phyloP scores from a whole-genome alignment of 2,797 vertebrate species.

The Acestrorhynchus altus region DNA sequence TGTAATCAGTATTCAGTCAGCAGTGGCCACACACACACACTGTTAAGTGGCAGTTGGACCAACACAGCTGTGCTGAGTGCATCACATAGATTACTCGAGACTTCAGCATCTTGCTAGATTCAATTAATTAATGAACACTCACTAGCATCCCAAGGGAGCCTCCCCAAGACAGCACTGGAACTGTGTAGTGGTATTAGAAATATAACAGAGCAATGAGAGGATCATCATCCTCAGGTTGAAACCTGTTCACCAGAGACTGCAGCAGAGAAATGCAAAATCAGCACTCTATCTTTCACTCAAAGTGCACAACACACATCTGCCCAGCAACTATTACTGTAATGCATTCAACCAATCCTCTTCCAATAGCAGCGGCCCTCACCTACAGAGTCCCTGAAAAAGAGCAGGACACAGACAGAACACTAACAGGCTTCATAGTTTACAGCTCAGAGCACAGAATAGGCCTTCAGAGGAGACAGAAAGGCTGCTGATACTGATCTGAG shows the following conservation, averaged over 20 bases:
- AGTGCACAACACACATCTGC: slow-evolving; percentile 1
- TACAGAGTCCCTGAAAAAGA: not conserved
- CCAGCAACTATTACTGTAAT: slow-evolving; percentile 18
- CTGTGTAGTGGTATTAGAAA: not conserved
- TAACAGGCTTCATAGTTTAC: not conserved
- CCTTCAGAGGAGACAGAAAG: not conserved
- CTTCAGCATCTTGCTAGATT: slow-evolving; percentile 38
- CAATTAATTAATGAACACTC: slow-evolving; percentile 43
- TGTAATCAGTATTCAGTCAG: slow-evolving; percentile 36
- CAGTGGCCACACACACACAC: not conserved
- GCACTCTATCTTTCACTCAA: not conserved
- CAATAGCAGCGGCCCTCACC: not conserved
- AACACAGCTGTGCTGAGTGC: slow-evolving; percentile 32
- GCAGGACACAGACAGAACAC: not conserved
- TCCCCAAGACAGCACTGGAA: not conserved
- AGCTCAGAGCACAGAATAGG: not conserved
- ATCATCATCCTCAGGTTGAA: slow-evolving; percentile 9
- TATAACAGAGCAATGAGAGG: slow-evolving; percentile 12
- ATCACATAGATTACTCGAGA: slow-evolving; percentile 28
- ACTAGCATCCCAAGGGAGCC: slow-evolving; percentile 4
- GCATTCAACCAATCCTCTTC: slow-evolving; percentile 8
- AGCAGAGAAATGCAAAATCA: slow-evolving; percentile 19
- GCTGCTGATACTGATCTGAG: not conserved
- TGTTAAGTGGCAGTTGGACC: not conserved
- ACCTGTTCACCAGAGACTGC: slow-evolving; percentile 7